Evolutionary conservation across 2,888 invertebrate species (phyloP), one percentile per base, ranked within the genome.

Genomic region (Metellina segmentata): DNA sequence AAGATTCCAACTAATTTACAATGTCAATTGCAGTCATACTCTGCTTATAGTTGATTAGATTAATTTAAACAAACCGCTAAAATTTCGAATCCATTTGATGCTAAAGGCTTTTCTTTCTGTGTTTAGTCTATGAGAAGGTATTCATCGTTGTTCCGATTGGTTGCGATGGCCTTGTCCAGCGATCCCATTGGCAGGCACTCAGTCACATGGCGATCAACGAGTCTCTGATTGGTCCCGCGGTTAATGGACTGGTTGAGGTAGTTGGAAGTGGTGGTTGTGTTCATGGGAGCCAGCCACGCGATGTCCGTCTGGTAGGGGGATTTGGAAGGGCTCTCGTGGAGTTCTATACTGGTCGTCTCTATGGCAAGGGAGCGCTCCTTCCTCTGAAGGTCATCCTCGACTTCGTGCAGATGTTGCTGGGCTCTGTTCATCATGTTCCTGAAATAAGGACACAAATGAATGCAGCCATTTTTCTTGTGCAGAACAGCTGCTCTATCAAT

Each of bases 371-470:
- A 87, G 6, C 74, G 77, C 16, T 93, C 91, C 75, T 93, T 93
- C 0, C 91, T 82, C 53, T 79, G 74, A 6, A 93, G 70, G 51
- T 93, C 93, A 7, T 86, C 89, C 34, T 91, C 93, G 2, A 93
- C 90, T 70, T 90, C 86, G 48, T 93, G 90, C 6, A 93, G 75
- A 49, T 93, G 93, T 5, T 90, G 74, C 48, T 93, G 93, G 6
- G 86, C 48, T 49, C 87, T 53, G 74, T 93, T 93, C 51, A 93
- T 61, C 48, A 79, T 74, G n/a, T 87, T 89, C 53, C 93, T 93
- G 8, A 49, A 79, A 13, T 11, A 89, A 34, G 8, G 71, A 53
- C 9, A 75, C 13, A 69, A 13, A 13, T 69, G 6, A 69, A 69
- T 6, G 13, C 11, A 69, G 69, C 4, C 11, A 69, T 69, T 34